Evolutionary conservation across 2,888 invertebrate species (phyloP).

Genomic region (Piscicola geometra): DNA sequence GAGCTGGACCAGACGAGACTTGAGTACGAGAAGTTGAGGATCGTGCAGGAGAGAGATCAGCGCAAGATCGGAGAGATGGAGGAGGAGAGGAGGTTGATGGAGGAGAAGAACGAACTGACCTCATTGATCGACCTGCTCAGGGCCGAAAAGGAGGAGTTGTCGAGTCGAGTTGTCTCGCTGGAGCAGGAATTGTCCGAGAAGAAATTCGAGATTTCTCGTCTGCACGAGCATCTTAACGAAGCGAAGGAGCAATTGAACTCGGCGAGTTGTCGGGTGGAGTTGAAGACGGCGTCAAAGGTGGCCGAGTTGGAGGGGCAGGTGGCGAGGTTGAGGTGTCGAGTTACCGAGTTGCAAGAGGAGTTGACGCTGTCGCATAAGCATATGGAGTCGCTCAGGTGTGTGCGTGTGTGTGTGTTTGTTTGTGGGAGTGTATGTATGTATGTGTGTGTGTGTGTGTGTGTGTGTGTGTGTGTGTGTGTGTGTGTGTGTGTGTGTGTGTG

Average conservation of each 20-base stretch:
- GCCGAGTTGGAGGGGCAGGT: constrained; percentile 21
- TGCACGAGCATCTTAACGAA: constrained; percentile 66
- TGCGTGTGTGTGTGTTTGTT: too few relatives aligned
- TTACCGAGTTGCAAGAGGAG: constrained; percentile 26
- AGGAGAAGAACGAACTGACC: constrained; percentile 69
- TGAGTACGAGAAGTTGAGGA: constrained; percentile 72
- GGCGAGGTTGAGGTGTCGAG: constrained; percentile 7
- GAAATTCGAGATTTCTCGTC: constrained; percentile 66
- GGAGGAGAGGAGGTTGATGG: constrained; percentile 61
- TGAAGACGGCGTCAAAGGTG: constrained; percentile 7
- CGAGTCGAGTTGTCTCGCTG: constrained; percentile 50
- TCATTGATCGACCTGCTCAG: constrained; percentile 61
- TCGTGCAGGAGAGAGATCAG: constrained; percentile 75
- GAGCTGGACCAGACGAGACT: constrained; percentile 71
- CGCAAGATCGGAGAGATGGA: constrained; percentile 71
- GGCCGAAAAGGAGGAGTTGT: constrained; percentile 70
- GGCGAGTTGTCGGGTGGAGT: neutral
- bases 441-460: too few relatives aligned
- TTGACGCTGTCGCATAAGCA: neutral
- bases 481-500: too few relatives aligned
- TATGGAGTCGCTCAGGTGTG: neutral
- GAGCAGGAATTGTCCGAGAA: constrained; percentile 64
- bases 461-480: too few relatives aligned
- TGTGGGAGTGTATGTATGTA: too few relatives aligned
- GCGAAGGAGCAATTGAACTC: constrained; percentile 58